These are phyloP conservation scores for Rhea americana DNA, from an alignment of 2,113 vertebrate species.

Conservation along the genomic window DNA sequence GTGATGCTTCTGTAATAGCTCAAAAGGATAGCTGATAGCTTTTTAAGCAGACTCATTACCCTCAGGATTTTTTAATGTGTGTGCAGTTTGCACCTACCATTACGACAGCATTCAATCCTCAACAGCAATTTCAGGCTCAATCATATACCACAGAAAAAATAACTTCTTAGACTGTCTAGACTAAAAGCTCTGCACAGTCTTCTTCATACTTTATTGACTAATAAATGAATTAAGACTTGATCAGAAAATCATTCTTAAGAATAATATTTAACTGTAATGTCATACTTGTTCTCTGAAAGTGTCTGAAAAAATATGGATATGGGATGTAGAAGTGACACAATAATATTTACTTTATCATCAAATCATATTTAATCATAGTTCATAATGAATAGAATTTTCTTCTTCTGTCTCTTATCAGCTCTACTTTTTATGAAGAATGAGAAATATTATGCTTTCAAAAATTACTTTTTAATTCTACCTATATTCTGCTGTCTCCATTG, in stretches of 20 bases:
- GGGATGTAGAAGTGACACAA: neutral
- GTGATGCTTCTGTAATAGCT: neutral
- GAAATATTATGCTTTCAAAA: neutral
- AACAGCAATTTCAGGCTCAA: neutral
- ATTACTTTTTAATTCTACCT: neutral
- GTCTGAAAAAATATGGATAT: neutral
- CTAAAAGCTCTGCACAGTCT: neutral
- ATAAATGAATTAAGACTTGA: neutral
- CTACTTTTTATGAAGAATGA: neutral
- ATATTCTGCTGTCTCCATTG: neutral
- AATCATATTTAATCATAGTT: neutral
- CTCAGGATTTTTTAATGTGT: neutral
- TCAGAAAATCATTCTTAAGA: constrained; percentile 9
- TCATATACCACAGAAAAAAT: neutral
- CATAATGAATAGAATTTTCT: neutral
- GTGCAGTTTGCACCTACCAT: neutral
- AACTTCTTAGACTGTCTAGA: neutral
- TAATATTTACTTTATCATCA: neutral
- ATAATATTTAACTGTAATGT: neutral
- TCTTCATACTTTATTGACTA: neutral
- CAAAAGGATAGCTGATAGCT: neutral
- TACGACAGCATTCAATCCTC: constrained; percentile 17
- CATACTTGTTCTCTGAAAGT: neutral
- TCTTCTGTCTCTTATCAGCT: accelerated
- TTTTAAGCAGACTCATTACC: neutral